Evolutionary conservation across 2,113 vertebrate genomes (phyloP).

Genomic region (Atrichornis clamosus): DNA sequence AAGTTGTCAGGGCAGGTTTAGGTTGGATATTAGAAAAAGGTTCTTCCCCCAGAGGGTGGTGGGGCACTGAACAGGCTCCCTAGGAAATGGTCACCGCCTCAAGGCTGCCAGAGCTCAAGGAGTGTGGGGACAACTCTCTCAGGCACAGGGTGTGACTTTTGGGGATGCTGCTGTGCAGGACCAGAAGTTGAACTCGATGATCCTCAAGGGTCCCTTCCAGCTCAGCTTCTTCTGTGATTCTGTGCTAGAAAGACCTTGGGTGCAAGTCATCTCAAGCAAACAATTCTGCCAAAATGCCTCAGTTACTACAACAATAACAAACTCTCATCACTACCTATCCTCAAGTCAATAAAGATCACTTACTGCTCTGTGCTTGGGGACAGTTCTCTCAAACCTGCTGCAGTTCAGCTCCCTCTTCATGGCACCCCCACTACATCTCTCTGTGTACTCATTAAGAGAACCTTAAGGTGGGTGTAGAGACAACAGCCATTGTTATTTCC

Average conservation of each 20-base stretch:
- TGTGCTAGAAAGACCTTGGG: not conserved
- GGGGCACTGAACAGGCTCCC: not conserved
- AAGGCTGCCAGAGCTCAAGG: not conserved
- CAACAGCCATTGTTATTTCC: not conserved
- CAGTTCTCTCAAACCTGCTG: not conserved
- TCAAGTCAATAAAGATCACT: not conserved
- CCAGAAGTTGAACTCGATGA: not conserved
- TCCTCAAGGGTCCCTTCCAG: not conserved
- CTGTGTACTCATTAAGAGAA: not conserved
- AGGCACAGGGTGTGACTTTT: not conserved
- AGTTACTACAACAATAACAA: not conserved
- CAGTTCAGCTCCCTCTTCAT: not conserved
- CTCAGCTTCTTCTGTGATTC: not conserved
- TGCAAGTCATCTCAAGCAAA: not conserved
- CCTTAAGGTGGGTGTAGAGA: not conserved
- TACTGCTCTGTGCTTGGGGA: not conserved
- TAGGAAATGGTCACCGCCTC: not conserved
- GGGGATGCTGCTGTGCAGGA: not conserved
- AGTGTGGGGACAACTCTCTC: fast-evolving
- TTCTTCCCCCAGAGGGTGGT: not conserved
- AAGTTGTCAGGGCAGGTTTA: not conserved
- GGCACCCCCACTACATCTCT: not conserved
- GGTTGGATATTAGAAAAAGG: not conserved
- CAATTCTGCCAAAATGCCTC: not conserved
- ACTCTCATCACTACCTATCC: not conserved